Evolutionary conservation across 2,797 vertebrate genomes (phyloP).

Genomic region (Mastacembelus armatus): DNA sequence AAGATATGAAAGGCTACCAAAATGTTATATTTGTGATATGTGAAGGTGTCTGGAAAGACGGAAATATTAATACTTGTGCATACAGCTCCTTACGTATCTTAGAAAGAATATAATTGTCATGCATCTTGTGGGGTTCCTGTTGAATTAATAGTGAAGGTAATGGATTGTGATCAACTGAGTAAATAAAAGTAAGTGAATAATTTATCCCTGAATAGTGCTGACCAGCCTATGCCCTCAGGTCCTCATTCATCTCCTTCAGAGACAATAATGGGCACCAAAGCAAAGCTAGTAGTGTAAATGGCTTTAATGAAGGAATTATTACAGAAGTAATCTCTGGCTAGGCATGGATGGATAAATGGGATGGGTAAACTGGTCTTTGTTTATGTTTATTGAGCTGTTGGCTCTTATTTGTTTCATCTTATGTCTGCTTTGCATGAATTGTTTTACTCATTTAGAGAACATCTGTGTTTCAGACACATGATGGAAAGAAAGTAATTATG

Average conservation of each 20-base stretch:
- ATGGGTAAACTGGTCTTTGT: not conserved
- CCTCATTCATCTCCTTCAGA: not conserved
- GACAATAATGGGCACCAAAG: not conserved
- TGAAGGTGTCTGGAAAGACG: not conserved
- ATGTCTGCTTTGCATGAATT: not conserved
- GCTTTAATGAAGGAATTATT: slow-evolving; percentile 20
- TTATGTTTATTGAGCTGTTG: not conserved
- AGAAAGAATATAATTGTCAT: not conserved
- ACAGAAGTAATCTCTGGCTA: slow-evolving; percentile 4
- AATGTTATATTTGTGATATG: slow-evolving; percentile 6
- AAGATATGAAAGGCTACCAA: not conserved
- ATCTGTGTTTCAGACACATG: slow-evolving; percentile 23
- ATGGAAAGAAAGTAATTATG: not conserved
- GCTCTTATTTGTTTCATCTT: not conserved
- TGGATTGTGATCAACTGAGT: slow-evolving; percentile 14
- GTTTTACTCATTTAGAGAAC: not conserved
- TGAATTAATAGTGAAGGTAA: not conserved
- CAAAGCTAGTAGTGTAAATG: slow-evolving; percentile 1
- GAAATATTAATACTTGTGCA: not conserved
- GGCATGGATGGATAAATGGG: slow-evolving; percentile 23
- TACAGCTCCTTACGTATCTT: not conserved
- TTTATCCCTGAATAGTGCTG: slow-evolving; percentile 12
- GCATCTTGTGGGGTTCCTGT: not conserved
- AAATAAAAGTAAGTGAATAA: slow-evolving; percentile 17
- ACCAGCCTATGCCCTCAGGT: not conserved